Conservation (phyloP, 2,888 invertebrate genomes). For the Cephus runcator region DNA sequence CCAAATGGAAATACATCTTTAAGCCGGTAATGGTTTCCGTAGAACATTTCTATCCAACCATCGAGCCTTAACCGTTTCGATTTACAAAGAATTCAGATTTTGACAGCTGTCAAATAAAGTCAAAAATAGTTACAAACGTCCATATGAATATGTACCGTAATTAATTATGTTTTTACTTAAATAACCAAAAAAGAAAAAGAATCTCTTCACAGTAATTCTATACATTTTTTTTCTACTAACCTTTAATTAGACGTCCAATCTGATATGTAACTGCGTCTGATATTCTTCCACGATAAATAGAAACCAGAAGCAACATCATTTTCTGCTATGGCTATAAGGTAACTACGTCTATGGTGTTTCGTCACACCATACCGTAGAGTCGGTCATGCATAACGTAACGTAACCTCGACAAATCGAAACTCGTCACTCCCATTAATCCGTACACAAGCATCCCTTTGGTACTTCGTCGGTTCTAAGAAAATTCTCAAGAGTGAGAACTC, state of each 20-base stretch:
- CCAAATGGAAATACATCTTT: not conserved
- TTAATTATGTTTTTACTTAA: not conserved
- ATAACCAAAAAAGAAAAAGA: not conserved
- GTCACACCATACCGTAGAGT: constrained; percentile 40
- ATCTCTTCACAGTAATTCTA: not conserved
- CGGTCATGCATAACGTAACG: constrained; percentile 45
- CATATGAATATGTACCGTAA: not conserved
- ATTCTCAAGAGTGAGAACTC: not conserved
- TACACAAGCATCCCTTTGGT: not conserved
- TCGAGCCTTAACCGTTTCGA: not conserved
- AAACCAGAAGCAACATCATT: not conserved
- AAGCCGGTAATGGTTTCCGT: not conserved
- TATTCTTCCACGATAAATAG: not conserved
- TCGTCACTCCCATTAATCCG: constrained; percentile 34
- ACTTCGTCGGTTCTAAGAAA: not conserved
- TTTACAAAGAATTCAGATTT: not conserved
- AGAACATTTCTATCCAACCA: not conserved
- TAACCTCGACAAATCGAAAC: constrained; percentile 41
- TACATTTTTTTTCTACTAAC: not conserved
- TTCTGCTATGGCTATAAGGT: not conserved
- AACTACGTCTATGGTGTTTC: constrained; percentile 26
- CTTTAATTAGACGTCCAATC: not conserved
- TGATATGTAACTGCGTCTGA: not conserved
- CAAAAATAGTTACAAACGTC: not conserved
- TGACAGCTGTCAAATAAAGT: not conserved